Evolutionary conservation across 2,888 invertebrate species (phyloP).

Genomic region (Synanthedon myopaeformis): DNA sequence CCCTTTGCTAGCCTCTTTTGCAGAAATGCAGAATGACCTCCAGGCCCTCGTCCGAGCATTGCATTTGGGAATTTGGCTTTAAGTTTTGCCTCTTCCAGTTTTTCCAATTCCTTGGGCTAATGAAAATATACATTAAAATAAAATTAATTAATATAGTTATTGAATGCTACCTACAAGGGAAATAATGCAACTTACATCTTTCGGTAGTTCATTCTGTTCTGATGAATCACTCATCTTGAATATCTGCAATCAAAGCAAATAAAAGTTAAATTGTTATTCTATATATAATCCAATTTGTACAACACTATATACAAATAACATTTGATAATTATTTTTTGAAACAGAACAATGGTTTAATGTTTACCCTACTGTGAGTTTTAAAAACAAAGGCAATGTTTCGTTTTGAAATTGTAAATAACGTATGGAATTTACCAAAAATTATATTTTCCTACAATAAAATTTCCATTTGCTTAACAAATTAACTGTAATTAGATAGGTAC

Average conservation of each 20-base stretch:
- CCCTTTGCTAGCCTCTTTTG: slow-evolving; percentile 96
- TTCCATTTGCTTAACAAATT: no score
- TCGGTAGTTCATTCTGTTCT: slow-evolving; percentile 57
- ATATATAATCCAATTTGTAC: no score
- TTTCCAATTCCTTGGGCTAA: slow-evolving; percentile 82
- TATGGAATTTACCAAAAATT: no score
- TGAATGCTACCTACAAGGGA: background rate
- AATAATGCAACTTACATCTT: slow-evolving; percentile 41
- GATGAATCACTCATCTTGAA: slow-evolving; percentile 49
- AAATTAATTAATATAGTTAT: background rate
- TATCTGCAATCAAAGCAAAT: slow-evolving; percentile 13
- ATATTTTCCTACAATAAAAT: no score
- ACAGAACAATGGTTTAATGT: no score
- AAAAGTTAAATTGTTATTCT: no score
- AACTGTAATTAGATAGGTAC: no score
- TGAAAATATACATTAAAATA: background rate
- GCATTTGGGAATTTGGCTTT: slow-evolving; percentile 90
- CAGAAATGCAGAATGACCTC: slow-evolving; percentile 91
- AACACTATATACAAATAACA: no score
- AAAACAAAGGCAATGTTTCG: no score
- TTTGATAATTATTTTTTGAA: no score
- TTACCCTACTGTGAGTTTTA: no score
- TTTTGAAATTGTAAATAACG: no score
- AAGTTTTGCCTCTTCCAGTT: slow-evolving; percentile 91
- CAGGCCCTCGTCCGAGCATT: slow-evolving; percentile 74